phyloP scores from a whole-genome alignment of 2,888 invertebrate species.

The Aproaerema taeniolella region DNA sequence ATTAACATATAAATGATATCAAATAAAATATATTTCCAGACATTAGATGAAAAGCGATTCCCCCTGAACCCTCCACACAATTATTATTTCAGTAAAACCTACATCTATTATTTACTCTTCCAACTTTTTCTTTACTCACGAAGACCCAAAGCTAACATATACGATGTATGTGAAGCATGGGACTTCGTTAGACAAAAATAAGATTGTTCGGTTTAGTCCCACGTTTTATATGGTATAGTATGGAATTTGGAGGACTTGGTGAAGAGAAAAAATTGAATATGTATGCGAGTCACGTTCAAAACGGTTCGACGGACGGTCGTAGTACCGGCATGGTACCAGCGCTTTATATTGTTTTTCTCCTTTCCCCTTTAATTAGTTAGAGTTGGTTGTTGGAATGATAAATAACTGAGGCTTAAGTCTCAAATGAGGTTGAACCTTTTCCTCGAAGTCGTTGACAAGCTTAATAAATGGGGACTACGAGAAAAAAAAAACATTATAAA shows the following conservation, averaged over 20 bases:
- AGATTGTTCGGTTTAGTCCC: too few species aligned
- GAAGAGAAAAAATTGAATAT: slow-evolving; percentile 27
- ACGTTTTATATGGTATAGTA: too few species aligned
- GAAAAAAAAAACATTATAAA: too few species aligned
- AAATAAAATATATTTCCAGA: neutral
- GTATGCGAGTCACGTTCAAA: slow-evolving; percentile 39
- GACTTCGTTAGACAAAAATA: too few species aligned
- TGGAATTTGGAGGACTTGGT: too few species aligned
- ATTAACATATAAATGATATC: neutral
- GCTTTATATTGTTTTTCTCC: slow-evolving; percentile 45
- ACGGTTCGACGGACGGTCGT: slow-evolving; percentile 35
- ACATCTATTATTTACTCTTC: neutral
- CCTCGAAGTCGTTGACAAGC: too few species aligned
- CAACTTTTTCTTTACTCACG: neutral
- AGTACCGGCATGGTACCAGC: slow-evolving; percentile 29
- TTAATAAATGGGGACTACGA: too few species aligned
- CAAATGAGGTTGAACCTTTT: too few species aligned
- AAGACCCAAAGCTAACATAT: neutral
- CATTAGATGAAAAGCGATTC: neutral
- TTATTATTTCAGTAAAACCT: neutral
- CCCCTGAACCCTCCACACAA: neutral
- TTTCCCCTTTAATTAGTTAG: slow-evolving; percentile 47
- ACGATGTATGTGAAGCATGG: neutral
- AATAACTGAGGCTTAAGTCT: too few species aligned
- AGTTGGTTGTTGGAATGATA: slow-evolving; percentile 35